Percentiles rank a stretch among this genome's conserved stretches.
Conservation (phyloP, 2,888 invertebrate genomes). For the Junonia oenone region DNA sequence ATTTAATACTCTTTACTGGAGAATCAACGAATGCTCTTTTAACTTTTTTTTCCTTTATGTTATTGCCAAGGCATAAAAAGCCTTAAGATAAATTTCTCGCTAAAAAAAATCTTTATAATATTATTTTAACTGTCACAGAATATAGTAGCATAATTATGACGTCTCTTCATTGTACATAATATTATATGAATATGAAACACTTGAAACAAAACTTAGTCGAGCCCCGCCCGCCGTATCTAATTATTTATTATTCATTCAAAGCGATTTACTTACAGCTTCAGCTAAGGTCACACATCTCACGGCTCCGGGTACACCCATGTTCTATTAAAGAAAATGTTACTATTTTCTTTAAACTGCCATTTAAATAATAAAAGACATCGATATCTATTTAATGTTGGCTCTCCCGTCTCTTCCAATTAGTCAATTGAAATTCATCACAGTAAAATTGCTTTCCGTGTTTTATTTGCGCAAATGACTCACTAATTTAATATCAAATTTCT, state of each 20-base stretch:
- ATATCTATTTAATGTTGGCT: not conserved
- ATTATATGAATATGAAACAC: no score
- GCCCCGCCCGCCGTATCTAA: slow-evolving; percentile 4
- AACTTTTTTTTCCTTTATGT: not conserved
- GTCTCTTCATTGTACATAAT: no score
- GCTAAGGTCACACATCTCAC: slow-evolving; percentile 2
- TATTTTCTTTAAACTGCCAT: not conserved
- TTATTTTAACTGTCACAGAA: no score
- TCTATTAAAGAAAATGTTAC: slow-evolving; percentile 4
- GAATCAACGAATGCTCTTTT: not conserved
- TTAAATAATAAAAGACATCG: not conserved
- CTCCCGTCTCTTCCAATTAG: not conserved
- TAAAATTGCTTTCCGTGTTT: no score
- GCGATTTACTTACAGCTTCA: not conserved
- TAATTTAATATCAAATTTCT: no score
- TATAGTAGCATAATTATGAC: no score
- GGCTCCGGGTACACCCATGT: not conserved
- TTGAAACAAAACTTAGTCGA: no score
- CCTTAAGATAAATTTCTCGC: no score
- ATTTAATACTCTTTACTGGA: not conserved
- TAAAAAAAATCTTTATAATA: no score
- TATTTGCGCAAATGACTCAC: no score
- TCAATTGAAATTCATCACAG: not conserved
- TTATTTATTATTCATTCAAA: slow-evolving; percentile 10
- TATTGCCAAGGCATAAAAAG: not conserved